Conservation (phyloP, 2,113 vertebrate genomes). For the Mustela lutreola region DNA sequence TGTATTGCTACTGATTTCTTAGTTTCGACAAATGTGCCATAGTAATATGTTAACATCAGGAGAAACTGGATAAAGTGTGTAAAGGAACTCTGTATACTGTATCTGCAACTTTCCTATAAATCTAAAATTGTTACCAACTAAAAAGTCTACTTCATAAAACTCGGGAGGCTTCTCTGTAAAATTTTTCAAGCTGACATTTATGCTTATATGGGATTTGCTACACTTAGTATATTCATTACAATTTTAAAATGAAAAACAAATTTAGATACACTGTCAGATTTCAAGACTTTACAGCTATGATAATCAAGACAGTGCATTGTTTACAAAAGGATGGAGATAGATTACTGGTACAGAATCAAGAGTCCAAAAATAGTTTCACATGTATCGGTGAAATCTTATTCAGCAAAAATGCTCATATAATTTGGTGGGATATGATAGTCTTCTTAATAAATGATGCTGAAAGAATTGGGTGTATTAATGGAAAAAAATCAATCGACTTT, state of each 20-base stretch:
- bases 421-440: neutral
- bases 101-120: neutral
- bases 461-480: neutral
- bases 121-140: neutral
- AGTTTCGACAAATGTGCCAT: neutral
- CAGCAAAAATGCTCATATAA: neutral
- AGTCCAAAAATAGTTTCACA: neutral
- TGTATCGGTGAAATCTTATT: neutral
- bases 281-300: neutral
- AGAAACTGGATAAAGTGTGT: neutral
- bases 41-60: neutral
- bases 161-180: neutral
- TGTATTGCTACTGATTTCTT: neutral
- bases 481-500: neutral
- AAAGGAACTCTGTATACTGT: neutral
- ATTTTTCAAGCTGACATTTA: neutral
- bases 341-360: neutral
- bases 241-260: neutral
- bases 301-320: neutral
- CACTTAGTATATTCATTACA: neutral
- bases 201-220: neutral
- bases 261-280: neutral
- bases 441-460: neutral
- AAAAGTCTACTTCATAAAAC: neutral
- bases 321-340: neutral